Evolutionary conservation across 2,797 vertebrate species (phyloP), one percentile per base, ranked within the genome.

Genomic region (Platyrinchus mystaceus): DNA sequence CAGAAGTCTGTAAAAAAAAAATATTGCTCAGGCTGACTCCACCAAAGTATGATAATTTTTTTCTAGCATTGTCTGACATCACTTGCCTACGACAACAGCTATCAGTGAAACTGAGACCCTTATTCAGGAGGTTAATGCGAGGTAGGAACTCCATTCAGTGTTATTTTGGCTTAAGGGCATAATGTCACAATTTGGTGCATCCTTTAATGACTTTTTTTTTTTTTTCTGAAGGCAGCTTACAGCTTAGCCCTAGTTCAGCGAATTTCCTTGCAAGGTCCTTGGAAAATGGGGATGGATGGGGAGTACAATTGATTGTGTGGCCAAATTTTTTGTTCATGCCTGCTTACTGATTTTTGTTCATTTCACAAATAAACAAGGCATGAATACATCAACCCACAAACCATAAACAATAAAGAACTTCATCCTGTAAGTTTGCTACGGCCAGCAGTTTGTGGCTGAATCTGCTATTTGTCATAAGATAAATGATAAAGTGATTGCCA

Each of bases 351-450:
- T 97, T 98, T 98, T 98, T 98, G 98, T 98, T 98, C 98, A 98
- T 98, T 98, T 98, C 98, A 98, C 98, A 98, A 98, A 98, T 97
- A 98, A 98, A 98, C 98, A 98, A 98, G 98, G 98, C 98, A 98
- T 98, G 98, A 98, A 98, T 98, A 98, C 98, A 98, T 98, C 98
- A 98, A 98, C 97, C 97, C 98, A 98, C 96, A 98, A 98, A 98
- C 98, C 98, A 98, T 98, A 98, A 98, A 98, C 98, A 98, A 98
- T 98, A 98, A 98, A 98, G 98, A 98, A 98, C 98, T 98, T 98
- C 98, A 98, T 98, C 98, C 98, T 98, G 98, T 98, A 98, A 98
- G 97, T 98, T 98, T 98, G 98, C 98, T 98, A 98, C 94, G 92
- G 98, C 97, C 98, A 98, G 98, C 98, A 98, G 98, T 98, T 98